phyloP scores from a whole-genome alignment of 1,140 invertebrate genomes.

The Drosophila nigrodunni region DNA sequence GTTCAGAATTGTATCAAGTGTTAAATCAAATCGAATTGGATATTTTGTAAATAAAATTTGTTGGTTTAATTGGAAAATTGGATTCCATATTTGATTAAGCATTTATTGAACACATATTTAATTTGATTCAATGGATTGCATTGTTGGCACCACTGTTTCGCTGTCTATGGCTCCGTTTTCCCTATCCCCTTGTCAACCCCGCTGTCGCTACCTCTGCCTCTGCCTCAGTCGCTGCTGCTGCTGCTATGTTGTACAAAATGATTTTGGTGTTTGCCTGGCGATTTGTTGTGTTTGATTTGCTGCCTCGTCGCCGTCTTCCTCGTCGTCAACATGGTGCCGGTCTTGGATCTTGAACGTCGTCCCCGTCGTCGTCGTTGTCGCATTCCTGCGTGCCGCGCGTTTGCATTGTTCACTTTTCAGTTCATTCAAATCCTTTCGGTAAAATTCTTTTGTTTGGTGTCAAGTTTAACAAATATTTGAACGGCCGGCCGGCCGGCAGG shows the following conservation, averaged over 20 bases:
- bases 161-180: conserved; percentile 3
- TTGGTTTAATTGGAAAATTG: no score
- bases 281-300: conserved; percentile 81
- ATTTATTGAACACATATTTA: not conserved
- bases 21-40: no score
- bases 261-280: conserved; percentile 75
- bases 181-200: not conserved
- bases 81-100: not conserved
- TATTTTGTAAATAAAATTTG: no score
- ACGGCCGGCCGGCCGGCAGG: conserved; percentile 46
- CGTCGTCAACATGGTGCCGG: conserved; percentile 16
- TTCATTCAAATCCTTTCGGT: conserved; percentile 82
- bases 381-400: conserved; percentile 69
- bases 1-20: no score
- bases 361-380: conserved; percentile 19
- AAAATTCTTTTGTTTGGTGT: conserved; percentile 84
- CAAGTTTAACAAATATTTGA: conserved; percentile 84
- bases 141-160: conserved; percentile 27
- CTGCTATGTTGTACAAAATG: conserved; percentile 75
- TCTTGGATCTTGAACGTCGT: conserved; percentile 20
- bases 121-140: not conserved
- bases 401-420: conserved; percentile 74
- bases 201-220: no score
- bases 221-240: not conserved
- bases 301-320: conserved; percentile 44